These are phyloP conservation scores for Drosophila leonis DNA, from an alignment of 2,888 invertebrate genomes.

Conservation along the genomic window DNA sequence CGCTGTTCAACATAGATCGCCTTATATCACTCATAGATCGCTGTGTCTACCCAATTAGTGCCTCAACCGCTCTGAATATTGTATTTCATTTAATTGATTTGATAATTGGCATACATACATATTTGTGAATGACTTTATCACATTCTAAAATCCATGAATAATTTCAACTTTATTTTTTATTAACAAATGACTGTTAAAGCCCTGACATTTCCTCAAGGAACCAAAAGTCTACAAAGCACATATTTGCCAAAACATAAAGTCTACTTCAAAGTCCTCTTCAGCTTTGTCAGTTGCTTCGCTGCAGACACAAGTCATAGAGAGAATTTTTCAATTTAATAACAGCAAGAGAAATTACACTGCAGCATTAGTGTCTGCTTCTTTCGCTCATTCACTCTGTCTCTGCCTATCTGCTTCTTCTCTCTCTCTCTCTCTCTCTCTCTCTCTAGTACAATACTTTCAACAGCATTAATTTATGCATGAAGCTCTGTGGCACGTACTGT, in stretches of 20 bases:
- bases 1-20: no score
- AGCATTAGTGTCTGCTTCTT: conserved; percentile 49
- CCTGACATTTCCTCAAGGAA: conserved; percentile 19
- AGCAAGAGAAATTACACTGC: conserved; percentile 75
- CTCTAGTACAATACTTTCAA: conserved; percentile 56
- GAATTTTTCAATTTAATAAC: conserved; percentile 76
- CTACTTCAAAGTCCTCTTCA: conserved; percentile 18
- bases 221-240: conserved; percentile 68
- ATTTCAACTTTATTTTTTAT: no score
- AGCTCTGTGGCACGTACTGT: conserved; percentile 57
- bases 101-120: not conserved
- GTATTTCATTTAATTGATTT: not conserved
- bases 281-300: conserved; percentile 21
- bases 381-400: conserved; percentile 3
- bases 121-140: not conserved
- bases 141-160: no score
- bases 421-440: conserved; percentile 22
- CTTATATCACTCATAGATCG: no score
- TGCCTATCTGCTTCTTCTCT: not conserved
- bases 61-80: not conserved
- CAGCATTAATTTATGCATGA: conserved; percentile 78
- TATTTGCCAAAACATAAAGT: conserved; percentile 62
- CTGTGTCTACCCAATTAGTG: no score
- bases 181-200: not conserved
- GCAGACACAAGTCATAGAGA: conserved; percentile 53